Evolutionary conservation across 2,888 invertebrate species (phyloP).

Genomic region (Pyrgus malvae): DNA sequence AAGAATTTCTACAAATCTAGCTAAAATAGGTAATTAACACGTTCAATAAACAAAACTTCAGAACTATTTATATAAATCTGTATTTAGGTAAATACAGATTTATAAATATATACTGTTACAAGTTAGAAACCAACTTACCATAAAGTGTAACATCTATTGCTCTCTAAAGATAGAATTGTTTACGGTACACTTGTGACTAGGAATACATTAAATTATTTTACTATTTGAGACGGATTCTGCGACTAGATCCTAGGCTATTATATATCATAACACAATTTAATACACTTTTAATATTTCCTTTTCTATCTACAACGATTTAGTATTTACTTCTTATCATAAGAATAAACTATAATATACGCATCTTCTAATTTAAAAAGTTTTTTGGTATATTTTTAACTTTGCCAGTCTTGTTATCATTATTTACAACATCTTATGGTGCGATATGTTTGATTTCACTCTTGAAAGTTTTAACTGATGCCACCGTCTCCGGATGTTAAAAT

Average conservation of each 20-base stretch:
- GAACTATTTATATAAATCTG: too few relatives aligned
- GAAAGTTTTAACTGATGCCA: conserved; percentile 47
- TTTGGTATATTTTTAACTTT: conserved; percentile 20
- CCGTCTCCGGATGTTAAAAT: conserved; percentile 51
- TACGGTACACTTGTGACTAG: conserved; percentile 29
- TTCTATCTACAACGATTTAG: conserved; percentile 38
- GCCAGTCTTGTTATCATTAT: conserved; percentile 40
- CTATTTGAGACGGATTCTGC: conserved; percentile 54
- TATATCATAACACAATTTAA: conserved; percentile 24
- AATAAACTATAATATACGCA: conserved; percentile 36
- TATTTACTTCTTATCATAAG: conserved; percentile 39
- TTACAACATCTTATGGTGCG: conserved; percentile 56
- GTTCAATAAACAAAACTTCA: too few relatives aligned
- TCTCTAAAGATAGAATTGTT: conserved; percentile 10
- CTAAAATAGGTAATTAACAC: too few relatives aligned
- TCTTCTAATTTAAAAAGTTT: conserved; percentile 33
- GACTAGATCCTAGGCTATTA: conserved; percentile 36
- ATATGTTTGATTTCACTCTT: conserved; percentile 54
- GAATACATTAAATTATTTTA: conserved; percentile 36
- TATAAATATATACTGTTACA: background rate
- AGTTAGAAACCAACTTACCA: conserved; percentile 32
- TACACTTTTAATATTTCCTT: conserved; percentile 28
- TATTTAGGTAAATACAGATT: background rate
- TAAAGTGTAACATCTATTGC: conserved; percentile 17
- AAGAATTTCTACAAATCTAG: too few relatives aligned